Evolutionary conservation across 2,113 vertebrate species (phyloP).

Genomic region (Zosterops lateralis): DNA sequence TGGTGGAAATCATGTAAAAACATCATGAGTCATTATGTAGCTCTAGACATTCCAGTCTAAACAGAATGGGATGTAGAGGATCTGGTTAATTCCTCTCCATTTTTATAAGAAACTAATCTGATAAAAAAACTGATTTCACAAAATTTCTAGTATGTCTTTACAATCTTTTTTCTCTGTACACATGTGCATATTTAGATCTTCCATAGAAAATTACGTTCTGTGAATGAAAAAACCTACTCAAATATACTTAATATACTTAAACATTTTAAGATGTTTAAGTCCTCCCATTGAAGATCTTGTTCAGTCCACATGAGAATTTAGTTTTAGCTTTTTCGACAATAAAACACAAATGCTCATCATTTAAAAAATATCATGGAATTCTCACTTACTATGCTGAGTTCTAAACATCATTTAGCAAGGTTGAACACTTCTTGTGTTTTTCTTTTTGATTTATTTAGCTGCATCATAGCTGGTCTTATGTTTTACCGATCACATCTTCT

Average conservation of each 20-base stretch:
- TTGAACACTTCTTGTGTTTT: background rate
- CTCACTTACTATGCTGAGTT: background rate
- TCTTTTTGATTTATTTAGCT: background rate
- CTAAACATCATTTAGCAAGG: background rate
- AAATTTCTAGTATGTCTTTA: background rate
- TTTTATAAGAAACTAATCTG: background rate
- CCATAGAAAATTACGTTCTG: background rate
- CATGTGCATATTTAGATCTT: background rate
- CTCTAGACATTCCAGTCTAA: background rate
- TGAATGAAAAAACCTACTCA: background rate
- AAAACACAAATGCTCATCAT: background rate
- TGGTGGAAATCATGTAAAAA: background rate
- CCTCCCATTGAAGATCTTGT: background rate
- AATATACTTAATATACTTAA: background rate
- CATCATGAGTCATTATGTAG: background rate
- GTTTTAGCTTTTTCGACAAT: background rate
- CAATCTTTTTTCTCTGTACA: background rate
- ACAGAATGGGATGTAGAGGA: background rate
- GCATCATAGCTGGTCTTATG: background rate
- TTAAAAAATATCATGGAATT: background rate
- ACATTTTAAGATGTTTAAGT: background rate
- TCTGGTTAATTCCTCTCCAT: background rate
- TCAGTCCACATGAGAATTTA: background rate
- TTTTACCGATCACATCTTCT: background rate
- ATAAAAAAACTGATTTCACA: background rate